A percentile compares a stretch with the other conserved stretches of the same genome.
phyloP scores from a whole-genome alignment of 2,113 vertebrate species.

The Stegostoma tigrinum region DNA sequence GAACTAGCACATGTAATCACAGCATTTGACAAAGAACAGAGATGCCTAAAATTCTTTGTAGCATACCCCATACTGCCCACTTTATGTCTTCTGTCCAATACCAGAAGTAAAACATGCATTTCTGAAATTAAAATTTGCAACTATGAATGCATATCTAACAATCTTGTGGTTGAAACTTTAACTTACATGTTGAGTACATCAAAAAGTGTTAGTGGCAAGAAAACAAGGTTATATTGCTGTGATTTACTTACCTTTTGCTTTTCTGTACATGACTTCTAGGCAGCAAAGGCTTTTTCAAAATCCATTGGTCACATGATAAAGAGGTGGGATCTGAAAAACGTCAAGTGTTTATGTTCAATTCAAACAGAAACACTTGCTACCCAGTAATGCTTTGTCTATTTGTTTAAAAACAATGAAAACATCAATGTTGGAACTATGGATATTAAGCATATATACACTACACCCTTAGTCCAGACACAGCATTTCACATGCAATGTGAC shows the following conservation, averaged over 20 bases:
- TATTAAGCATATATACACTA: not conserved
- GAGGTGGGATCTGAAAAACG: slow-evolving; percentile 23
- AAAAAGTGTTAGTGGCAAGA: not conserved
- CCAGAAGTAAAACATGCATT: not conserved
- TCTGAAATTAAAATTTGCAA: not conserved
- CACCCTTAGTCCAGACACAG: not conserved
- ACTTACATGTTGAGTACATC: not conserved
- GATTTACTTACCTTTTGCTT: not conserved
- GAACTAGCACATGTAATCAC: too few species aligned
- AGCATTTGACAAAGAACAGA: too few species aligned
- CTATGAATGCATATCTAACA: not conserved
- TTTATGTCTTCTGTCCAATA: not conserved
- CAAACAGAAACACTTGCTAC: not conserved
- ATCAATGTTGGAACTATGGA: not conserved
- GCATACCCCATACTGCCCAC: too few species aligned
- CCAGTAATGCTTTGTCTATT: not conserved
- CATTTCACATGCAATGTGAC: not conserved
- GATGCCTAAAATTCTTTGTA: too few species aligned
- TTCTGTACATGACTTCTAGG: not conserved
- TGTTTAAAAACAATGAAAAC: not conserved
- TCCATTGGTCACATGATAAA: slow-evolving; percentile 31
- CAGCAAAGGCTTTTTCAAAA: slow-evolving; percentile 19
- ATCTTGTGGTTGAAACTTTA: not conserved
- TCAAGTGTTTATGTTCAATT: not conserved
- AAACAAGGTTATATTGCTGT: too few species aligned